Evolutionary conservation across 2,113 vertebrate genomes (phyloP), one percentile per base, ranked within the genome.

Genomic region (Catharus minimus): DNA sequence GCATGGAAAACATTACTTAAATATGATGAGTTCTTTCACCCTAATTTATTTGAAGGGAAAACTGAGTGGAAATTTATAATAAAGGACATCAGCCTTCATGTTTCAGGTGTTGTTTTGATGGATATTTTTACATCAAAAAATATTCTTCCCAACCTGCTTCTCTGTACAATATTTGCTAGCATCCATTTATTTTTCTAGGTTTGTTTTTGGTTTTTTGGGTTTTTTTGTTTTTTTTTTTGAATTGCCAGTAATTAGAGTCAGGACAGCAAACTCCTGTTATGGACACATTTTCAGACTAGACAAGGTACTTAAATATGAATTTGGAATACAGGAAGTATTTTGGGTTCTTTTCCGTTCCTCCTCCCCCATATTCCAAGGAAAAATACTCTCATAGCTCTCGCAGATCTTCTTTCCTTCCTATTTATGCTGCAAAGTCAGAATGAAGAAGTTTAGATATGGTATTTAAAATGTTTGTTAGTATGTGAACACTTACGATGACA

Each of bases 1-100:
- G 3, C 9, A 28, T 24, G 8, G 36, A 75, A 86, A 87, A 75
- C 1, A 30, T 41, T 44, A 18, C 5, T 74, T 39, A 33, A 64
- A 19, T 49, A 11, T 33, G 4, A 2, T 10, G 0, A 2, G 4
- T 0, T 7, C 23, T 75, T 74, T 47, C 13, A n/a, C 9, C 1
- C 1, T 74, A 10, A 61, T 4, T 53, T 88, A 39, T 46, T 69
- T 53, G 12, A 46, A 77, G 26, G 53, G 15, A 74, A 72, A 92
- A 36, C 3, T 46, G 4, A 53, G 30, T 64, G 4, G 21, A 62
- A 3, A 2, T 69, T 14, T 50, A 53, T 46, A 46, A 82, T 11
- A 9, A 64, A 24, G 14, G 11, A 50, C 8, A 73, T 30, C 23
- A 65, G 20, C 3, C 11, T 88, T 78, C 27, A 47, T 14, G 4